A percentile compares a stretch with the other conserved stretches of the same genome.
phyloP scores from a whole-genome alignment of 2,797 vertebrate genomes.

The Nannoperca obscura region DNA sequence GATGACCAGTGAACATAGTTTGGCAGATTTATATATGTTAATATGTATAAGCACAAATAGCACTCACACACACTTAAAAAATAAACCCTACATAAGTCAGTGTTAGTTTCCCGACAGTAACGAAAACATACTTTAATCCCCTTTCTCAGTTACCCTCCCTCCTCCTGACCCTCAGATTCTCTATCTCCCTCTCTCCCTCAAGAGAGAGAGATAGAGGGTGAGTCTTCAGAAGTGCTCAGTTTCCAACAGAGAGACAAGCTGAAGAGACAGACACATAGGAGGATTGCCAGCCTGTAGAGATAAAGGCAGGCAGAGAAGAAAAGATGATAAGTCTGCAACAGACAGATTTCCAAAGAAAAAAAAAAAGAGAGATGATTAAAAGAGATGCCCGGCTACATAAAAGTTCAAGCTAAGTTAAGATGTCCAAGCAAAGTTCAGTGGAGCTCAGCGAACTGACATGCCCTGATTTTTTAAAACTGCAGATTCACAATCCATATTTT shows the following conservation, averaged over 20 bases:
- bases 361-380: slow-evolving; percentile 40
- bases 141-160: slow-evolving; percentile 1
- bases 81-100: neutral
- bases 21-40: neutral
- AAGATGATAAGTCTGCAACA: slow-evolving; percentile 33
- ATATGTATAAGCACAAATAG: neutral
- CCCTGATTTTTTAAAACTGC: neutral
- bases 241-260: slow-evolving; percentile 46
- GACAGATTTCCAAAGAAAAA: slow-evolving; percentile 23
- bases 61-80: slow-evolving; percentile 3
- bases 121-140: neutral
- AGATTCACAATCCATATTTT: slow-evolving; percentile 9
- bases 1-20: neutral
- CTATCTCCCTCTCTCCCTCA: slow-evolving; percentile 6
- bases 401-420: slow-evolving; percentile 55
- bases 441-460: slow-evolving; percentile 22
- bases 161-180: slow-evolving; percentile 1
- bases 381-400: slow-evolving; percentile 14
- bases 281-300: slow-evolving; percentile 43
- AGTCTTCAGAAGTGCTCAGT: slow-evolving; percentile 54
- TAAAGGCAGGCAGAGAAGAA: slow-evolving; percentile 34
- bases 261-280: slow-evolving; percentile 37
- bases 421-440: slow-evolving; percentile 45
- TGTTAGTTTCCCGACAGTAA: slow-evolving; percentile 21
- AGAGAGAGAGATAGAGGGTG: slow-evolving; percentile 24